Evolutionary conservation across 2,888 invertebrate species (phyloP).

Genomic region (Eilema griseolum): DNA sequence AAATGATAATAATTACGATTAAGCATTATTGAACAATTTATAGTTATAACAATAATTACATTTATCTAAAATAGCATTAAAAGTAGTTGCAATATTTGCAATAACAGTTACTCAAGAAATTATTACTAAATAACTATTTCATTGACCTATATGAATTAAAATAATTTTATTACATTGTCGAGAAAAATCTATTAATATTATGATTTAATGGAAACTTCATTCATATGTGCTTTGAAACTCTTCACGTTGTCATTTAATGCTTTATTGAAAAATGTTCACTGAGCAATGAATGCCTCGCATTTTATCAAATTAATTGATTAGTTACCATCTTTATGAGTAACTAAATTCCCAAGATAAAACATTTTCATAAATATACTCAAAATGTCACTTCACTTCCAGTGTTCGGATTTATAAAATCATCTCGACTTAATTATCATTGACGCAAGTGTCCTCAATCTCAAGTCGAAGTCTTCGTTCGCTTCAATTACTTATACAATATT

Average conservation of each 20-base stretch:
- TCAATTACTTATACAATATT: not conserved
- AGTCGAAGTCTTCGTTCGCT: too few species aligned
- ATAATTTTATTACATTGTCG: too few species aligned
- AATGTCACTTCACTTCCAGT: not conserved
- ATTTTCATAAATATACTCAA: not conserved
- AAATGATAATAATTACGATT: slow-evolving; percentile 33
- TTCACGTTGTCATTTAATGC: not conserved
- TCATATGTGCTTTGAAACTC: not conserved
- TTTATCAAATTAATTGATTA: not conserved
- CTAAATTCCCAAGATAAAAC: not conserved
- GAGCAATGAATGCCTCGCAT: not conserved
- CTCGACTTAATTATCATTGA: not conserved
- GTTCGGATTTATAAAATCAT: not conserved
- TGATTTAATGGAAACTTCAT: not conserved
- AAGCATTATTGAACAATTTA: slow-evolving; percentile 32
- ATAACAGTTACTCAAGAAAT: slow-evolving; percentile 3
- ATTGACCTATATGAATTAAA: slow-evolving; percentile 17
- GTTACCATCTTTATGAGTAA: not conserved
- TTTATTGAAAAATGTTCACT: too few species aligned
- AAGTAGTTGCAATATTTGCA: slow-evolving; percentile 21
- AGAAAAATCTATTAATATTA: not conserved
- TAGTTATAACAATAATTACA: slow-evolving; percentile 36
- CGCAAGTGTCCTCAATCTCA: too few species aligned
- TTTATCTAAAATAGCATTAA: slow-evolving; percentile 46
- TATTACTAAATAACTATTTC: slow-evolving; percentile 21